A percentile compares a stretch with the other conserved stretches of the same genome.
Conservation (phyloP, 2,113 vertebrate genomes). For the Eretmochelys imbricata region DNA sequence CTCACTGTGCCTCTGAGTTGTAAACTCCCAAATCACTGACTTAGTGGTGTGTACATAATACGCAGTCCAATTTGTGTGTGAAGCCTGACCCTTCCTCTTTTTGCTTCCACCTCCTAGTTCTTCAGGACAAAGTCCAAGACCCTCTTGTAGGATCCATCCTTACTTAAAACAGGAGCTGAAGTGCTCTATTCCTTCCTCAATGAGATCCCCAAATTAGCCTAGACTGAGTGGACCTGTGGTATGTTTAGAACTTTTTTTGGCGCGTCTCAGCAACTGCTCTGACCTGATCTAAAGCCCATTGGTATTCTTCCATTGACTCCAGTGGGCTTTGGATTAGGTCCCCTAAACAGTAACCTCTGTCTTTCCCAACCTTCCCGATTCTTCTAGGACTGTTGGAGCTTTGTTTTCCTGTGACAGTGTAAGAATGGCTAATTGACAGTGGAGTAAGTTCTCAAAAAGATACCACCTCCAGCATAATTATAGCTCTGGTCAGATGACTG, state of each 20-base stretch:
- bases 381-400: not conserved
- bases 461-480: not conserved
- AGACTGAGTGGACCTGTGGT: not conserved
- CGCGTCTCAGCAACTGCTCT: not conserved
- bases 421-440: not conserved
- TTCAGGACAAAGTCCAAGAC: not conserved
- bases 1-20: accelerated
- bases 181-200: not conserved
- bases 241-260: not conserved
- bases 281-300: not conserved
- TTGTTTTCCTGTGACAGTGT: not conserved
- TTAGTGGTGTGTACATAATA: not conserved
- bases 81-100: not conserved
- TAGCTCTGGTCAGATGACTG: not conserved
- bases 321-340: not conserved
- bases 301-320: not conserved
- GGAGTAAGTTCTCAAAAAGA: not conserved
- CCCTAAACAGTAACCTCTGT: not conserved
- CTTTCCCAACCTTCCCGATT: not conserved
- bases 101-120: not conserved
- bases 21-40: not conserved
- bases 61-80: not conserved
- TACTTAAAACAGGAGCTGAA: not conserved
- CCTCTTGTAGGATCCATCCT: not conserved
- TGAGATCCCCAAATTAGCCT: not conserved